Base-by-base conservation (phyloP, 2,888 invertebrate species). In the Eudemis profundana region DNA sequence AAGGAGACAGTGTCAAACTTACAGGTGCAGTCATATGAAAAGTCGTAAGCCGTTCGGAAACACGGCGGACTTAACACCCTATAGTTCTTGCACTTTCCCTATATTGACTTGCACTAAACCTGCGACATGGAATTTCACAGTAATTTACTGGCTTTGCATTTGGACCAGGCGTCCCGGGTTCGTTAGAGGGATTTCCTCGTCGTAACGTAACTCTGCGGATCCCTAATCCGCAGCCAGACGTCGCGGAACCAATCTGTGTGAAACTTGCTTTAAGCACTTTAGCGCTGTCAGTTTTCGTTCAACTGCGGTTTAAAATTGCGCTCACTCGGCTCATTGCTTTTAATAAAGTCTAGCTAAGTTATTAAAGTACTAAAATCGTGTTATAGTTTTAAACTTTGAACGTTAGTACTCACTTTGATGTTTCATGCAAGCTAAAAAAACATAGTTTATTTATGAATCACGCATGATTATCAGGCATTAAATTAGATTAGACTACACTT, bases 171-270 rank as follows among this genome's bases (percentile, higher is more conserved):
- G n/a, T 4, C 3, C 8, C 10, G 19, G n/a, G 46, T 56, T 33
- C 56, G 60, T 50, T 42, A 40, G 60, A 29, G 47, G 15, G 40
- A 42, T 19, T 40, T 29, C 47, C 23, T 2, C 33, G 17, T 5
- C 1, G 5, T 23, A 17, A 5, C 12, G 38, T 38, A n/a, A n/a
- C 40, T 38, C 53, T 10, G 40, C 27, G 3, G 53, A 33, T 15
- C 8, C 10, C 21, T 53, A 44, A 61, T 53, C 42, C 44, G 14
- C 21, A 14, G 51, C 42, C 51, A 42, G 23, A 14, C 51, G 12
- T 15, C 29, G 33, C 29, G 14, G 5, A 33, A 23, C 19, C 50
- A 33, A 44, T 51, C 42, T 21, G 29, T 29, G 49, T n/a, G 19
- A n/a, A 14, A 27, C 29, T 40, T 42, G 36, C 27, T 23, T 38